Conservation (phyloP, 2,113 vertebrate genomes). For the Myiopsitta monachus region DNA sequence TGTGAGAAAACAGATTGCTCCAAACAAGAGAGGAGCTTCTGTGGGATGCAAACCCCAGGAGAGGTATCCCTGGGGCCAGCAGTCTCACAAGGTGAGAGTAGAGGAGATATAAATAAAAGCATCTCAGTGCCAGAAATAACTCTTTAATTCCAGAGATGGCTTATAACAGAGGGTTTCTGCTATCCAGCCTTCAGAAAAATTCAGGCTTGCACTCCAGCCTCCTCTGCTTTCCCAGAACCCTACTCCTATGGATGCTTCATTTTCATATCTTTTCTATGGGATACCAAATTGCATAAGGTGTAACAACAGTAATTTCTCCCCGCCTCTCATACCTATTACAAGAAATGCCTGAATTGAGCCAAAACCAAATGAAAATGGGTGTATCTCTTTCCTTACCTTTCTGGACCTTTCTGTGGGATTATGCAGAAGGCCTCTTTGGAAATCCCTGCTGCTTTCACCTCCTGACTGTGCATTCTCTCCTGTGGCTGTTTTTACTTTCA, state of each 20-base stretch:
- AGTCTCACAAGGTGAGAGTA: background rate
- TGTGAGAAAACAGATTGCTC: background rate
- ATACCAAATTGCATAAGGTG: background rate
- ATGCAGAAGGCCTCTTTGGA: background rate
- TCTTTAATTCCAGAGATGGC: background rate
- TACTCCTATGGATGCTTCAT: background rate
- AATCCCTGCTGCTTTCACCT: background rate
- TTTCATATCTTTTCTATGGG: background rate
- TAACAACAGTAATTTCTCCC: background rate
- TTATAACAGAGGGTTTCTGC: background rate
- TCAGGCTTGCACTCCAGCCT: background rate
- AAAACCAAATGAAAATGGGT: background rate
- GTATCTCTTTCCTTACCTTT: background rate
- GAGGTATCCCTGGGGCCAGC: background rate
- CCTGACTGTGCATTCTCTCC: background rate
- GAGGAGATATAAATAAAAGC: background rate
- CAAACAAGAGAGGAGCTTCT: background rate
- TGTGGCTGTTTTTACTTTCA: background rate
- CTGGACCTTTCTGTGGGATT: background rate
- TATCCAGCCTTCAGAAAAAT: background rate
- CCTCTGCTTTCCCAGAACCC: background rate
- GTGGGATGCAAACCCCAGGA: background rate
- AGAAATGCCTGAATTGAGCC: background rate
- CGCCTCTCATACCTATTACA: background rate
- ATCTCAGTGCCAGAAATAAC: background rate